Percentiles rank a stretch among this genome's conserved stretches.
Evolutionary conservation across 2,888 invertebrate genomes (phyloP).

Genomic region (Drosophila anomalata): DNA sequence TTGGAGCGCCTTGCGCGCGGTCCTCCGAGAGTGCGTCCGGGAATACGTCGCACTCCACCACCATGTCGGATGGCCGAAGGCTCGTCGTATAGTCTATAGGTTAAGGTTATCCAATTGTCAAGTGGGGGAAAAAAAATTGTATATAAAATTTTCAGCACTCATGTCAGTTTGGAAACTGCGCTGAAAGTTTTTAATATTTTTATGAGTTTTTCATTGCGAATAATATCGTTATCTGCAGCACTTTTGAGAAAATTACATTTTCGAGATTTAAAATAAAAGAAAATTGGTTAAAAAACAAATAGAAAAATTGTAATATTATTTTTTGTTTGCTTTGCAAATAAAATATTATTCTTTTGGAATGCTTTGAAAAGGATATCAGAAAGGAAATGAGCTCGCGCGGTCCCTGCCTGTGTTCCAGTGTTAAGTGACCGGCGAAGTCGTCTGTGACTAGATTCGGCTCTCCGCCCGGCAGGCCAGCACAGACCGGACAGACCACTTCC

Average conservation of each 20-base stretch:
- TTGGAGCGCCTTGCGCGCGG: constrained; percentile 93
- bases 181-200: not conserved
- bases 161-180: not conserved
- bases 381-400: constrained; percentile 96
- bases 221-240: not conserved
- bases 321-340: not conserved
- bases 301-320: not conserved
- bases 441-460: constrained; percentile 99
- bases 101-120: constrained; percentile 84
- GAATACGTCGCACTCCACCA: constrained; percentile 90
- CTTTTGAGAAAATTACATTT: not conserved
- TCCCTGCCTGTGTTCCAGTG: constrained; percentile 95
- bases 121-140: not conserved
- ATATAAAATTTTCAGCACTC: not conserved
- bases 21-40: constrained; percentile 90
- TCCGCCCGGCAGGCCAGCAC: constrained; percentile 97
- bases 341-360: not conserved
- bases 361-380: constrained; percentile 88
- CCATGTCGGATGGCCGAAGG: constrained; percentile 91
- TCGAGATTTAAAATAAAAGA: no score
- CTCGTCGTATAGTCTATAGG: constrained; percentile 89
- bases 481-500: constrained; percentile 99
- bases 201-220: not conserved
- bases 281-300: no score
- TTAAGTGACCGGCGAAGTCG: constrained; percentile 98